phyloP scores from a whole-genome alignment of 2,888 invertebrate species.

The Phyllotreta striolata region DNA sequence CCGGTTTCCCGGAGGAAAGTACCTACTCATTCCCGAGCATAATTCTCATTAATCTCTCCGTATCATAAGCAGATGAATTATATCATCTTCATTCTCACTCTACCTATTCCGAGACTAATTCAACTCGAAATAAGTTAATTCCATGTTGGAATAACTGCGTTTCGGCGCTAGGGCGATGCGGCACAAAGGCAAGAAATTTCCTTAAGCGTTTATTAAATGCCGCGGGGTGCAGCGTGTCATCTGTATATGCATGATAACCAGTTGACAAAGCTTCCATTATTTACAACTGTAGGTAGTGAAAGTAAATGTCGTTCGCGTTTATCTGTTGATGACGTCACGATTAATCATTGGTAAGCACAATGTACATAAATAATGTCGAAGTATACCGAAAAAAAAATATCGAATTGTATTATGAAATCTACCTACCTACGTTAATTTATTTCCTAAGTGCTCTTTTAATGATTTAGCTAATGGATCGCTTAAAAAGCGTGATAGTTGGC shows the following conservation, averaged over 20 bases:
- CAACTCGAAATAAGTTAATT: slow-evolving; percentile 13
- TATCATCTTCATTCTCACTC: slow-evolving; percentile 12
- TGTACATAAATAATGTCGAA: too few relatives aligned
- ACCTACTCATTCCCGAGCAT: not conserved
- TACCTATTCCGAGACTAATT: slow-evolving; percentile 17
- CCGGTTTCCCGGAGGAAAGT: too few relatives aligned
- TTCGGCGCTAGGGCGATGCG: slow-evolving; percentile 9
- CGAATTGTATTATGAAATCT: too few relatives aligned
- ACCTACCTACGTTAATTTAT: too few relatives aligned
- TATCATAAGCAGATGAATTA: slow-evolving; percentile 22
- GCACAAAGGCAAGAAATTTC: slow-evolving; percentile 18
- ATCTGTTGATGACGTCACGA: too few relatives aligned
- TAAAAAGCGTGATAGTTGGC: too few relatives aligned
- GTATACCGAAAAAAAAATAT: too few relatives aligned
- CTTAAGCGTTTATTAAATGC: slow-evolving; percentile 26
- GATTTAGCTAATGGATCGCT: too few relatives aligned
- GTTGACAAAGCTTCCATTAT: slow-evolving; percentile 7
- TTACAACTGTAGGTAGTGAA: too few relatives aligned
- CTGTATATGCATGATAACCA: not conserved
- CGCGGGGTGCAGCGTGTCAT: slow-evolving; percentile 16
- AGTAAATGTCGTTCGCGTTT: too few relatives aligned
- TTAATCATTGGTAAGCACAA: too few relatives aligned
- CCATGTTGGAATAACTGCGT: slow-evolving; percentile 10
- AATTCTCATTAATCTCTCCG: slow-evolving; percentile 14
- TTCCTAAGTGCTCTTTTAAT: too few relatives aligned